phyloP scores from a whole-genome alignment of 2,888 invertebrate genomes.

The Papilio gigon region DNA sequence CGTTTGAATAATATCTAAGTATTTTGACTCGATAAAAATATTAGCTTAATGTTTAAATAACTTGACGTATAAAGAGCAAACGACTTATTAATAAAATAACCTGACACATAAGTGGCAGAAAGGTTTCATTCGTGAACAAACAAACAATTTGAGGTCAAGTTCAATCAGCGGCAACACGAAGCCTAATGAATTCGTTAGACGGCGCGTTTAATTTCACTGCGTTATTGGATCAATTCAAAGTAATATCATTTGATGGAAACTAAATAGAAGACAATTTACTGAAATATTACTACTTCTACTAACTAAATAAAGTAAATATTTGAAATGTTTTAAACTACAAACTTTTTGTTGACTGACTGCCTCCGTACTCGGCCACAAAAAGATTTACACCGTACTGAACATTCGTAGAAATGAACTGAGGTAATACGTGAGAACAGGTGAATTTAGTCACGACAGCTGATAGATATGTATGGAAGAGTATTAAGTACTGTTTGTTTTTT shows the following conservation, averaged over 20 bases:
- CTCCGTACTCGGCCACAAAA: too few relatives aligned
- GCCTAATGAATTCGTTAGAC: slow-evolving; percentile 44
- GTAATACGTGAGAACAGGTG: too few relatives aligned
- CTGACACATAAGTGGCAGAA: neutral
- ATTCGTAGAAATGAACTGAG: too few relatives aligned
- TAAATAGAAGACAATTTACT: neutral
- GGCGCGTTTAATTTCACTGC: slow-evolving; percentile 20
- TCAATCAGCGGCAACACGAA: slow-evolving; percentile 39
- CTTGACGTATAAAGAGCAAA: neutral
- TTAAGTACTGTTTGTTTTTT: too few relatives aligned
- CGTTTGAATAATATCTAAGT: too few relatives aligned
- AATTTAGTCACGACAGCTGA: too few relatives aligned
- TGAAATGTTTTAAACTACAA: neutral
- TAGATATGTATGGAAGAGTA: too few relatives aligned
- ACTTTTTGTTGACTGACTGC: neutral
- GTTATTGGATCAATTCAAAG: slow-evolving; percentile 37
- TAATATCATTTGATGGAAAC: slow-evolving; percentile 8
- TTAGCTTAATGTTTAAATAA: too few relatives aligned
- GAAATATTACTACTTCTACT: neutral
- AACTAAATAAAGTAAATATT: neutral
- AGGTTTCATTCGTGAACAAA: neutral
- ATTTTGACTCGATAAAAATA: too few relatives aligned
- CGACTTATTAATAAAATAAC: neutral
- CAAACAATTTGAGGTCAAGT: slow-evolving; percentile 34
- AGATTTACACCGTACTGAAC: too few relatives aligned